Base-by-base conservation (phyloP, 2,797 vertebrate species). In the Rhinophrynus dorsalis region DNA sequence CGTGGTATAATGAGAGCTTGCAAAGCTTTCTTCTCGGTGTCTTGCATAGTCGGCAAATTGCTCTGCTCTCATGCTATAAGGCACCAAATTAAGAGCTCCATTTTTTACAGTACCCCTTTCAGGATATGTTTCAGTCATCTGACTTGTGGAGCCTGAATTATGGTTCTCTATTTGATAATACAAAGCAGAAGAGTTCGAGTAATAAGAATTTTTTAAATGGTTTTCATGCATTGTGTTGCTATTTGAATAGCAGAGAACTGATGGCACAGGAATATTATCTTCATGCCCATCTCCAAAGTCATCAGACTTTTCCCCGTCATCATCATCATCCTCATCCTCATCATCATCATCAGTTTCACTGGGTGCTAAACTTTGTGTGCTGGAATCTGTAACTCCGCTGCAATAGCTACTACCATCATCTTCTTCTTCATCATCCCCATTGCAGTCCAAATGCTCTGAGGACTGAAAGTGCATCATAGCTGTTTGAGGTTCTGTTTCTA, bases 321-420 rank as follows among this genome's bases (percentile, higher is more conserved):
- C 91, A 2, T 92, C 90, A 1, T 92, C 88, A 0, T 91, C 92
- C 0, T 97, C 96, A 0, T 93, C 92, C 1, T 95, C 93, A 0
- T 89, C 90, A 0, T 91, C 87, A 0, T 86, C 88, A 63, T 98
- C 96, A 0, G 96, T 96, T 82, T 99, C 95, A 9, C 95, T 98
- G 75, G 94, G 95, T 0, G 93, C 95, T 77, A 98, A 86, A 83
- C 96, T 99, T 77, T 98, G 96, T 0, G 95, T 96, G 87, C 96
- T 99, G 27, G 96, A 98, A 83, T 99, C 97, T 0, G 96, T 98
- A 74, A 96, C 89, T 7, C 92, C 93, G 0, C 96, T 98, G 82
- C 95, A 98, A 72, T 98, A 89, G 47, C 97, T 99, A 86, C 96
- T 98, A n/a, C 94, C 96, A 3, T 98, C 96, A 68, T 89, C 89